phyloP scores from a whole-genome alignment of 2,888 invertebrate genomes.

The Nemapogon koenigi region DNA sequence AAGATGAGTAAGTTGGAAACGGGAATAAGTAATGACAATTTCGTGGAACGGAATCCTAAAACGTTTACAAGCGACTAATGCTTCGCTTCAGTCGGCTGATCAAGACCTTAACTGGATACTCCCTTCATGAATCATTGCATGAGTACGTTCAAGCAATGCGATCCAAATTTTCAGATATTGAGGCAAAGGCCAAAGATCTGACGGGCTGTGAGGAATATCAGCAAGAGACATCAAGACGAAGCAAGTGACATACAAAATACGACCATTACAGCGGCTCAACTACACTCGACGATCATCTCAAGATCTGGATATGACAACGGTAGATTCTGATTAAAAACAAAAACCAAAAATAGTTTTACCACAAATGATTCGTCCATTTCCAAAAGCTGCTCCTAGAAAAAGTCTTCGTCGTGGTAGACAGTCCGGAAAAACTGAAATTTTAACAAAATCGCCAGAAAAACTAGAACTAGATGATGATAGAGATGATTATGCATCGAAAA shows the following conservation, averaged over 20 bases:
- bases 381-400: neutral
- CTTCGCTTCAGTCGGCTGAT: constrained; percentile 18
- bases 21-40: constrained; percentile 17
- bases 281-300: constrained; percentile 2
- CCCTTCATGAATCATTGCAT: constrained; percentile 17
- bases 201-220: neutral
- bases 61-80: no score
- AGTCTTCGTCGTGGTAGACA: neutral
- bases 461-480: neutral
- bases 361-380: neutral
- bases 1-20: constrained; percentile 20
- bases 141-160: constrained; percentile 7
- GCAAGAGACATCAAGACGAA: neutral
- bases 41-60: constrained; percentile 16
- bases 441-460: neutral
- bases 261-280: constrained; percentile 2
- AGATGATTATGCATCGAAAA: neutral
- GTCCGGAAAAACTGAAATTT: no score
- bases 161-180: constrained; percentile 1
- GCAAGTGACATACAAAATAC: constrained; percentile 1
- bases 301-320: no score
- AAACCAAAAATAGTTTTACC: neutral
- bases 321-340: neutral
- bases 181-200: neutral
- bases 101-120: constrained; percentile 16